Base-by-base conservation (phyloP, 2,113 vertebrate species). In the Scortum barcoo region DNA sequence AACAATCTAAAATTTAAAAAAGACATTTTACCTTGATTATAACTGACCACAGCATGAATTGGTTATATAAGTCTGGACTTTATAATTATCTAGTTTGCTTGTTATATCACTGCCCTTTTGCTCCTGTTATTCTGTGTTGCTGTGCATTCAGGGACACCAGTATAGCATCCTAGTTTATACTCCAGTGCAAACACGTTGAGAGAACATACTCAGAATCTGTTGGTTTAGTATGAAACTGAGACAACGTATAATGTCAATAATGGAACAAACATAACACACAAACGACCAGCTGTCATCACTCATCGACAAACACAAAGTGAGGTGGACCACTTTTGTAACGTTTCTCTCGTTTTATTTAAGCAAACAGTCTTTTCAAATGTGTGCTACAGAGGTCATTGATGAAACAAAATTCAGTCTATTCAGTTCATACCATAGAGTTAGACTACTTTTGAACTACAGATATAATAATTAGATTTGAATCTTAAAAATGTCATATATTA, bases 401-500 rank as follows among this genome's bases (percentile, higher is more conserved):
- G 33, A 78, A 74, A 67, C 9, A 30, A 74, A 53, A 75, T n/a
- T n/a, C n/a, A 28, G 36, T 66, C 14, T 16, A 20, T 12, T 76
- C 6, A 26, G 10, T 24, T 26, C 68, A 72, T 30, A 5, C 68
- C 76, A 28, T 24, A 51, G 3, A 36, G 33, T 33, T 77, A 3
- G 58, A 53, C 44, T 60, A n/a, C n/a, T 42, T 53, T 76, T 80
- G 10, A 13, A 76, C 42, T 68, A 67, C 14, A 56, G 42, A 73
- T 67, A 68, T 50, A 63, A 74, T 61, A 0, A 28, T 78, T 68
- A 12, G 2, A 69, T 62, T 62, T 44, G 2, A n/a, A 50, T 44
- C 33, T 76, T 72, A 68, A 86, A 83, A 87, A 78, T 63, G 16
- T 79, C 28, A 69, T 75, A 86, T 69, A 77, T 84, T 85, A 91